Conservation (phyloP, 2,888 invertebrate genomes). For the Callyntrura sp. region DNA sequence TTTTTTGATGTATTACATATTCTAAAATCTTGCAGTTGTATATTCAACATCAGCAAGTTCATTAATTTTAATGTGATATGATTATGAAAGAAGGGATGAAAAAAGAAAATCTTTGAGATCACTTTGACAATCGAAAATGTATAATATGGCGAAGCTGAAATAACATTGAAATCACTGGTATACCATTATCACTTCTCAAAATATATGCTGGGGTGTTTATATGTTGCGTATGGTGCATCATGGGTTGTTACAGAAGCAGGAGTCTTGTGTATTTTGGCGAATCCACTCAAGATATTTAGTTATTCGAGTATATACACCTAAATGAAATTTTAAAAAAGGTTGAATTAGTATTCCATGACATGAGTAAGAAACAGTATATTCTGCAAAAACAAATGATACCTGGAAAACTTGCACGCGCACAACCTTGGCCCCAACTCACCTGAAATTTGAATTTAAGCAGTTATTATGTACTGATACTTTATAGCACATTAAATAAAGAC, state of each 20-base stretch:
- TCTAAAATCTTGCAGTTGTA: neutral
- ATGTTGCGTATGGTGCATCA: constrained; percentile 46
- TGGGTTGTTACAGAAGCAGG: constrained; percentile 83
- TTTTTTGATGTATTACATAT: constrained; percentile 15
- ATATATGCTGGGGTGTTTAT: constrained; percentile 11
- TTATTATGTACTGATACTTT: too few species aligned
- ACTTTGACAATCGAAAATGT: constrained; percentile 42
- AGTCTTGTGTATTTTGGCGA: constrained; percentile 82
- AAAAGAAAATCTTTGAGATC: constrained; percentile 66
- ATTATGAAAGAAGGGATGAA: neutral
- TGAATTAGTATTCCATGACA: neutral
- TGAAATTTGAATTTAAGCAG: too few species aligned
- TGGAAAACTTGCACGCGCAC: constrained; percentile 78
- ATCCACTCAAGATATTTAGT: constrained; percentile 84
- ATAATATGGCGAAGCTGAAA: constrained; percentile 18
- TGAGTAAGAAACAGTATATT: neutral
- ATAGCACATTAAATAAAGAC: too few species aligned
- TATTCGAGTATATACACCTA: constrained; percentile 81
- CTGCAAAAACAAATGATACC: constrained; percentile 25
- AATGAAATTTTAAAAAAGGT: constrained; percentile 19
- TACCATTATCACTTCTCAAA: constrained; percentile 69
- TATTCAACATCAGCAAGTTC: constrained; percentile 25
- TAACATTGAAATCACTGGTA: constrained; percentile 73
- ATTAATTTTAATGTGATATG: constrained; percentile 2
- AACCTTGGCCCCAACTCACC: constrained; percentile 84